These are phyloP conservation scores for Lordiphosa fenestrarum DNA, from an alignment of 2,888 invertebrate species.

Conservation along the genomic window DNA sequence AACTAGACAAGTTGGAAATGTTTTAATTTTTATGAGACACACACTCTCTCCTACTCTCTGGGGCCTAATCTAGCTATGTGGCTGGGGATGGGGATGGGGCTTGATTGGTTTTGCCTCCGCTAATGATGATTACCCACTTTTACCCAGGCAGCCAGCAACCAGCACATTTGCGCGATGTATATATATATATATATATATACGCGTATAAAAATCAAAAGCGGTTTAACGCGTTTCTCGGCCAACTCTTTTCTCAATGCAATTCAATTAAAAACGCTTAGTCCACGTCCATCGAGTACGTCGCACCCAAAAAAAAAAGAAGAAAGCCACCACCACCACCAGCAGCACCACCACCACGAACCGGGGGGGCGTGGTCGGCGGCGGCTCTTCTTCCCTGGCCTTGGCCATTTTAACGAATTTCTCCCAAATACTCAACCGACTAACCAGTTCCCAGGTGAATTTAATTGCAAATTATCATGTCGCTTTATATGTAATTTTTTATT, in stretches of 20 bases:
- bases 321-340: constrained; percentile 17
- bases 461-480: constrained; percentile 60
- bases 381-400: constrained; percentile 55
- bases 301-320: constrained; percentile 62
- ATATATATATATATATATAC: not conserved
- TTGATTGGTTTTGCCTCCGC: constrained; percentile 58
- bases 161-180: constrained; percentile 14
- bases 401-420: constrained; percentile 50
- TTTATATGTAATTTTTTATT: constrained; percentile 43
- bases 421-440: constrained; percentile 39
- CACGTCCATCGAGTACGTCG: constrained; percentile 40
- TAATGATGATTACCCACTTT: constrained; percentile 73
- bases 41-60: constrained; percentile 3
- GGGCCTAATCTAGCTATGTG: constrained; percentile 35
- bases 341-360: constrained; percentile 14
- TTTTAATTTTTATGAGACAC: constrained; percentile 56
- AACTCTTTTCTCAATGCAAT: constrained; percentile 48
- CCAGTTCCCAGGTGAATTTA: constrained; percentile 58
- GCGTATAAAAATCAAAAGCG: constrained; percentile 70
- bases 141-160: constrained; percentile 43
- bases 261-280: constrained; percentile 67
- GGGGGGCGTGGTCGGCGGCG: constrained; percentile 43
- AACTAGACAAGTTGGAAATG: constrained; percentile 54
- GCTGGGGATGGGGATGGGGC: constrained; percentile 39
- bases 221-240: constrained; percentile 70